Evolutionary conservation across 2,113 vertebrate genomes (phyloP).

Genomic region (Solea senegalensis): DNA sequence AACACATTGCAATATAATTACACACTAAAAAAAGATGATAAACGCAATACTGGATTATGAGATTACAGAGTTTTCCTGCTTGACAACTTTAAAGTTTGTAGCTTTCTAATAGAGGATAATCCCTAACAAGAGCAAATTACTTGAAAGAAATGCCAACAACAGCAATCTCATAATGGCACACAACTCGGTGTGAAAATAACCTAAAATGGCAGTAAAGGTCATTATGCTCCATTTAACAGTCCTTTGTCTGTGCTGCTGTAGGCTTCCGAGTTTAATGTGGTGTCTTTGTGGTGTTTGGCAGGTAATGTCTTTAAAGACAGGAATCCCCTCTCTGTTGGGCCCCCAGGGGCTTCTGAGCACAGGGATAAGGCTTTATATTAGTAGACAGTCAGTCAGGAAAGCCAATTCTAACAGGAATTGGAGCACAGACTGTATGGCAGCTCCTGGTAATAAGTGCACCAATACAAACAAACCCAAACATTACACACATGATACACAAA

Average conservation of each 20-base stretch:
- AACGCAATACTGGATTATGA: no score
- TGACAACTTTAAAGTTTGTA: not conserved
- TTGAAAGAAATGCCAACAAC: constrained; percentile 32
- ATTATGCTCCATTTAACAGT: constrained; percentile 55
- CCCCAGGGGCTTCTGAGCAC: constrained; percentile 19
- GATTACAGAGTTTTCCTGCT: no score
- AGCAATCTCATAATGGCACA: constrained; percentile 26
- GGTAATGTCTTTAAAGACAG: constrained; percentile 48
- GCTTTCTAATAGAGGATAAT: constrained; percentile 1
- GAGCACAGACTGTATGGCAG: constrained; percentile 16
- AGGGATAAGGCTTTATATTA: constrained; percentile 38
- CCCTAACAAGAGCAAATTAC: constrained; percentile 26
- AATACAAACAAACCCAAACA: constrained; percentile 10
- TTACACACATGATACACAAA: not conserved
- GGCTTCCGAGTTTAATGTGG: constrained; percentile 47
- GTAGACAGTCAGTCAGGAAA: constrained; percentile 34
- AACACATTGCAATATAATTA: not conserved
- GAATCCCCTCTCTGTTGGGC: constrained; percentile 41
- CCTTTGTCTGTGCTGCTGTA: constrained; percentile 44
- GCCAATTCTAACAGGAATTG: constrained; percentile 28
- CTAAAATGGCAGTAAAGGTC: constrained; percentile 58
- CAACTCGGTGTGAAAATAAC: constrained; percentile 17
- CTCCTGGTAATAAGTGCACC: constrained; percentile 20
- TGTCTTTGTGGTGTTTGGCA: constrained; percentile 47
- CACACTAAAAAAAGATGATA: no score